These are phyloP conservation scores for Rhynchophorus ferrugineus DNA, from an alignment of 1,140 invertebrate genomes.

Conservation along the genomic window DNA sequence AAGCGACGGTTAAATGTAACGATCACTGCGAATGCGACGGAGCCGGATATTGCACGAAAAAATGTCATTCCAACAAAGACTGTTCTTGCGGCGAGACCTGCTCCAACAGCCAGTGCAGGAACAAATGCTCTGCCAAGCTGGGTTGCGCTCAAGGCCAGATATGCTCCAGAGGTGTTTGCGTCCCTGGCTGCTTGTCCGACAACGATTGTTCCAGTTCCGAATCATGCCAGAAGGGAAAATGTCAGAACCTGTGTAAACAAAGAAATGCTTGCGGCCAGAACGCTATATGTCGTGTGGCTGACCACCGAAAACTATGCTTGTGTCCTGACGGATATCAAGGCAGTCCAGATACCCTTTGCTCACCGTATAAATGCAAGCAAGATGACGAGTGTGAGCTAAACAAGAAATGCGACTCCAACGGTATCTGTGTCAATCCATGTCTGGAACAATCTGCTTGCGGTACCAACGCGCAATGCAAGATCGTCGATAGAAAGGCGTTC, in stretches of 20 bases:
- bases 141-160: constrained; percentile 44
- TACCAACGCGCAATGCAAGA: constrained; percentile 77
- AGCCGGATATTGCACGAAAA: constrained; percentile 64
- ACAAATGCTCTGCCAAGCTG: constrained; percentile 49
- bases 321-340: constrained; percentile 79
- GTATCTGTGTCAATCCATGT: constrained; percentile 78
- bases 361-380: constrained; percentile 64
- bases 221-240: constrained; percentile 67
- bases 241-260: constrained; percentile 66
- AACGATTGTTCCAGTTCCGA: constrained; percentile 72
- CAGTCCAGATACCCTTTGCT: constrained; percentile 65
- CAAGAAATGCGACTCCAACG: constrained; percentile 64
- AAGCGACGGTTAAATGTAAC: constrained; percentile 58
- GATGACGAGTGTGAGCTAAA: constrained; percentile 71
- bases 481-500: constrained; percentile 63
- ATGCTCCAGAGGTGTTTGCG: constrained; percentile 56
- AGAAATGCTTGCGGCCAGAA: constrained; percentile 61
- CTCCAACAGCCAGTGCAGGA: constrained; percentile 51
- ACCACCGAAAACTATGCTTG: constrained; percentile 72
- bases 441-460: constrained; percentile 68
- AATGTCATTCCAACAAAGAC: constrained; percentile 57
- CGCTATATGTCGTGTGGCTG: constrained; percentile 65
- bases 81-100: constrained; percentile 73
- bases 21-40: constrained; percentile 66
- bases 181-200: constrained; percentile 67